phyloP scores from a whole-genome alignment of 2,797 vertebrate genomes.

The Oophaga sylvatica region DNA sequence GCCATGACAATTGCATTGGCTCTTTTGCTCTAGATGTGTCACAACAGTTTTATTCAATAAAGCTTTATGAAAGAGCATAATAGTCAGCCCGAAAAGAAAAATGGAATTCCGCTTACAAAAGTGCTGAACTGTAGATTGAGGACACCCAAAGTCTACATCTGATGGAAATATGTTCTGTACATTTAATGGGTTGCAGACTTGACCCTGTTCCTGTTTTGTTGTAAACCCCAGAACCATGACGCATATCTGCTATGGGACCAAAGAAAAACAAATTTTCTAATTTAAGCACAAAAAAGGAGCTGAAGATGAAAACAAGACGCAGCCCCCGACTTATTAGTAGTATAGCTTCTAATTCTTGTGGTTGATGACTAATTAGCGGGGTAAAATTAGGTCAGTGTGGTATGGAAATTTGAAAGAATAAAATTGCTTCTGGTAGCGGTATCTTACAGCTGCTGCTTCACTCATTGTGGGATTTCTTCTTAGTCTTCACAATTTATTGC shows the following conservation, averaged over 20 bases:
- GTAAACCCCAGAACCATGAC: conserved; percentile 41
- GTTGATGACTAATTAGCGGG: conserved; percentile 53
- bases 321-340: conserved; percentile 3
- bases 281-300: conserved; percentile 43
- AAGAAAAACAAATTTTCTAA: conserved; percentile 58
- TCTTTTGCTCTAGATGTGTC: background rate
- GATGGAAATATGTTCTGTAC: conserved; percentile 50
- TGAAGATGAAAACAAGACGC: conserved; percentile 24
- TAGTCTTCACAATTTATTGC: conserved; percentile 39
- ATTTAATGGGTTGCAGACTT: conserved; percentile 54
- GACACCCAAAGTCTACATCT: conserved; percentile 30
- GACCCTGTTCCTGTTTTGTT: conserved; percentile 54
- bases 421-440: background rate
- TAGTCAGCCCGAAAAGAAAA: background rate
- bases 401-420: conserved; percentile 17
- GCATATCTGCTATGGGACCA: conserved; percentile 41
- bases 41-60: background rate
- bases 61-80: background rate
- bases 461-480: conserved; percentile 26
- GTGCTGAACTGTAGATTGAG: conserved; percentile 39
- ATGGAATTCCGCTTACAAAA: background rate
- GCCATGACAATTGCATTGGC: background rate
- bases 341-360: conserved; percentile 46
- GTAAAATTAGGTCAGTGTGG: conserved; percentile 48
- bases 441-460: conserved; percentile 30